These are phyloP conservation scores for Anastatus disparis DNA, from an alignment of 1,140 invertebrate species.

Conservation along the genomic window DNA sequence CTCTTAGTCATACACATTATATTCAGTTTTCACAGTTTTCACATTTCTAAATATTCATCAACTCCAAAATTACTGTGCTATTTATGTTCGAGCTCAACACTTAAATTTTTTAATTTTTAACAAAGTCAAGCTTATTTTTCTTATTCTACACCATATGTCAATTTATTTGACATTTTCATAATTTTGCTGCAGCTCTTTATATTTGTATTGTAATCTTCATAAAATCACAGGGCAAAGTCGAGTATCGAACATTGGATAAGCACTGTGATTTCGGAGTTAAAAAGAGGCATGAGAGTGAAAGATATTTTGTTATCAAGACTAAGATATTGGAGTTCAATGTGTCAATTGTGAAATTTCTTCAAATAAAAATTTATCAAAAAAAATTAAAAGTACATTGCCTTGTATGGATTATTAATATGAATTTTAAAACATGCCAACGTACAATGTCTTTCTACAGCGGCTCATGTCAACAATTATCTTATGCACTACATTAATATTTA, in stretches of 20 bases:
- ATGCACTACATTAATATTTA: slow-evolving; percentile 18
- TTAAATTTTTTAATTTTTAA: neutral
- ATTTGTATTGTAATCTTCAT: neutral
- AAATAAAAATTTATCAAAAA: neutral
- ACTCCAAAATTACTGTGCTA: neutral
- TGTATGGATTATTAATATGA: slow-evolving; percentile 5
- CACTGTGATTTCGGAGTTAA: slow-evolving; percentile 7
- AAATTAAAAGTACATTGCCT: neutral
- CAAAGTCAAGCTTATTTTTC: neutral
- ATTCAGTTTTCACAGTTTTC: neutral
- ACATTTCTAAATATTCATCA: neutral
- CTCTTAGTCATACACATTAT: neutral
- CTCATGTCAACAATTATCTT: slow-evolving; percentile 29
- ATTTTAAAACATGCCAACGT: slow-evolving; percentile 17
- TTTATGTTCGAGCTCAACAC: no score
- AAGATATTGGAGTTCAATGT: slow-evolving; percentile 7
- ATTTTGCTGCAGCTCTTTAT: neutral
- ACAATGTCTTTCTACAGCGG: slow-evolving; percentile 16
- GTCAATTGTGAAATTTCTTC: neutral
- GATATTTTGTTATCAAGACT: neutral
- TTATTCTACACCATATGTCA: neutral
- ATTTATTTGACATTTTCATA: neutral
- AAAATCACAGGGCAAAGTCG: neutral
- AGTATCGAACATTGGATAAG: neutral
- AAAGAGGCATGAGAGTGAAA: neutral